Percentiles rank a stretch among this genome's conserved stretches.
Evolutionary conservation across 2,113 vertebrate species (phyloP).

Genomic region (Lates calcarifer): DNA sequence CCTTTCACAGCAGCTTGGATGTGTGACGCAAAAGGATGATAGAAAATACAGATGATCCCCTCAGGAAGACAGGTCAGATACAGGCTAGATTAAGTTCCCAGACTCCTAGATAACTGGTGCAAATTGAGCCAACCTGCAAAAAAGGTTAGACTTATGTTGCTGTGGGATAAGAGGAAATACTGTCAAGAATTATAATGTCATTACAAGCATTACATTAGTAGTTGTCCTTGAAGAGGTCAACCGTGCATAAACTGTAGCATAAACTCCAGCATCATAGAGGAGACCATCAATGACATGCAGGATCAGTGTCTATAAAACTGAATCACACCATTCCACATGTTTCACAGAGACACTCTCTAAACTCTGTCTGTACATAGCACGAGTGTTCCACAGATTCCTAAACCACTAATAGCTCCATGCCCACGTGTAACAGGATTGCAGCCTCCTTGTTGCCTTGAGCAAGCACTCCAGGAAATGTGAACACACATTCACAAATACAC

Average conservation of each 20-base stretch:
- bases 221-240: neutral
- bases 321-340: neutral
- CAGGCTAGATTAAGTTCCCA: constrained; percentile 27
- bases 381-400: neutral
- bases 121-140: neutral
- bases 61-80: constrained; percentile 28
- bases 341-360: neutral
- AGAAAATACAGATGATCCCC: constrained; percentile 42
- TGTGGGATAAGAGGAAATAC: neutral
- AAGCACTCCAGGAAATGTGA: neutral
- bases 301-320: constrained; percentile 5
- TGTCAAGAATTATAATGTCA: neutral
- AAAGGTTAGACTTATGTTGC: neutral
- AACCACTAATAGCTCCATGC: neutral
- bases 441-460: neutral
- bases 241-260: constrained; percentile 22
- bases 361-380: neutral
- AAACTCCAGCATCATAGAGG: constrained; percentile 16
- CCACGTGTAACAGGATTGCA: neutral
- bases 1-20: constrained; percentile 73
- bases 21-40: constrained; percentile 71
- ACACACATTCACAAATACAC: neutral
- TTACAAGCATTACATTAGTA: neutral
- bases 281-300: constrained; percentile 3
- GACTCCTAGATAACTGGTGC: neutral